A percentile compares a stretch with the other conserved stretches of the same genome.
Evolutionary conservation across 2,888 invertebrate species (phyloP).

Genomic region (Dastarcus helophoroides): DNA sequence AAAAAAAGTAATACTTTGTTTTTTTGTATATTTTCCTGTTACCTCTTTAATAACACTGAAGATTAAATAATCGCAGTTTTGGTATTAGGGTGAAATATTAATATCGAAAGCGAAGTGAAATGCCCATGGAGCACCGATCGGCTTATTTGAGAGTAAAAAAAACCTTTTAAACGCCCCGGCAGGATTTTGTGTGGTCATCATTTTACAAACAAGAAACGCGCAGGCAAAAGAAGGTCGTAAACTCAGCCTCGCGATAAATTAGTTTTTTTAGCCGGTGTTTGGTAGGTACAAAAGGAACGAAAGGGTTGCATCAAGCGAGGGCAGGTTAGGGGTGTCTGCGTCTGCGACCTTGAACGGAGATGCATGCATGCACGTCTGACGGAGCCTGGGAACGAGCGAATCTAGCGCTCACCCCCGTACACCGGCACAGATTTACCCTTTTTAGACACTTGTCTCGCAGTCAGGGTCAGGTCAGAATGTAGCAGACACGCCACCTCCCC

Average conservation of each 20-base stretch:
- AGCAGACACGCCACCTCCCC: slow-evolving; percentile 11
- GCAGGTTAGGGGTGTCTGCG: slow-evolving; percentile 19
- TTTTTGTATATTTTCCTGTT: no score
- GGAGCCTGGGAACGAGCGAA: slow-evolving; percentile 19
- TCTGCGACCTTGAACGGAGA: slow-evolving; percentile 12
- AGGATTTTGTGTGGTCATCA: no score
- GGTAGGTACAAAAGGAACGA: slow-evolving; percentile 14
- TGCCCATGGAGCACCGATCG: no score
- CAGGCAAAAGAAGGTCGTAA: no score
- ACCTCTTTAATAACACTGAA: no score
- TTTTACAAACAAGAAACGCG: no score
- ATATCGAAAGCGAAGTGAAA: no score
- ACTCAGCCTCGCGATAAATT: slow-evolving; percentile 1
- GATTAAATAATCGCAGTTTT: no score
- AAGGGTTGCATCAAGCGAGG: slow-evolving; percentile 14
- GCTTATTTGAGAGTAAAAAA: no score
- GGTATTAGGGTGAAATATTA: no score
- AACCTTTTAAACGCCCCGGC: no score
- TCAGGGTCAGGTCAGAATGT: slow-evolving; percentile 27
- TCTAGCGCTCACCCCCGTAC: slow-evolving; percentile 17
- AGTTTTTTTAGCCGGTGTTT: neutral
- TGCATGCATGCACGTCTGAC: slow-evolving; percentile 8
- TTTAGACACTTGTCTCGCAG: slow-evolving; percentile 31
- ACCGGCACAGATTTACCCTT: slow-evolving; percentile 1
- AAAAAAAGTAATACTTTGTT: no score